These are phyloP conservation scores for Diabrotica virgifera DNA, from an alignment of 1,140 invertebrate species.

Conservation along the genomic window DNA sequence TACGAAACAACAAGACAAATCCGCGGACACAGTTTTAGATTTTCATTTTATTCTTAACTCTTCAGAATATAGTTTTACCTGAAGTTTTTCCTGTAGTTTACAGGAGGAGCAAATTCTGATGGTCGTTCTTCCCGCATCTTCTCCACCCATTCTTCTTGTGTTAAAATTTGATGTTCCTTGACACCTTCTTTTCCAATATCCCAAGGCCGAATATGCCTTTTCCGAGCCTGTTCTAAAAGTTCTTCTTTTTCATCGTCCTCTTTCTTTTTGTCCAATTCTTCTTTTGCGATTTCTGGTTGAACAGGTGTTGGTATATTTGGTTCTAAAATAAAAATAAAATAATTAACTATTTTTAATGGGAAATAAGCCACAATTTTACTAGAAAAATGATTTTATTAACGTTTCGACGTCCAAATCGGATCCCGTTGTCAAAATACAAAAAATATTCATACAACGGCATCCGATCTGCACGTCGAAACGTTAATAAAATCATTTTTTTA, in stretches of 20 bases:
- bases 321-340: constrained; percentile 39
- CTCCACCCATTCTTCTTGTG: constrained; percentile 77
- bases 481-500: too few species aligned
- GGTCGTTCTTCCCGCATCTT: constrained; percentile 66
- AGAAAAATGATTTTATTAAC: too few species aligned
- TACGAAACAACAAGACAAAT: too few species aligned
- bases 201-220: constrained; percentile 64
- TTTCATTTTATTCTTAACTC: too few species aligned
- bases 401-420: too few species aligned
- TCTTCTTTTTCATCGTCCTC: constrained; percentile 34
- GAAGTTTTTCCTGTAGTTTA: constrained; percentile 44
- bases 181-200: constrained; percentile 62
- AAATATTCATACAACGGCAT: too few species aligned
- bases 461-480: too few species aligned
- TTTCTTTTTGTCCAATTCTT: constrained; percentile 40
- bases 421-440: too few species aligned
- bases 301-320: constrained; percentile 53
- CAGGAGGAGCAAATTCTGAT: constrained; percentile 66
- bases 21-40: too few species aligned
- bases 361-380: too few species aligned
- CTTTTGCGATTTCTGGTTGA: constrained; percentile 50
- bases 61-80: constrained; percentile 15
- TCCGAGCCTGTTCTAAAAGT: constrained; percentile 42
- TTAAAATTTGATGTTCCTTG: constrained; percentile 60
- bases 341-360: too few species aligned